Percentiles rank a stretch among this genome's conserved stretches.
Conservation (phyloP, 1,140 invertebrate species). For the Philotrypesis tridentata region DNA sequence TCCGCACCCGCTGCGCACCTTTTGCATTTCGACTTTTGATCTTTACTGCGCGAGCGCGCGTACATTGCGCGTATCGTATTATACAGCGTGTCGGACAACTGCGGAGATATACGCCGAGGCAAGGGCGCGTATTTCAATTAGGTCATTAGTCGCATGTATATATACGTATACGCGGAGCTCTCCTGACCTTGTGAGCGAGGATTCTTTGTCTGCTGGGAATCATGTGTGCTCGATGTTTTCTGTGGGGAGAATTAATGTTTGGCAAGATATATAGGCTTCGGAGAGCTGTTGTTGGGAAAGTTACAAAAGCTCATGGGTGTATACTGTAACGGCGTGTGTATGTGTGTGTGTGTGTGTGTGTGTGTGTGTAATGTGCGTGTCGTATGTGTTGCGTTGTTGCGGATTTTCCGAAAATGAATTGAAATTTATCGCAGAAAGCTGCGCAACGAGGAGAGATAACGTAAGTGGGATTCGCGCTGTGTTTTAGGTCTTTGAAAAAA, state of each 20-base stretch:
- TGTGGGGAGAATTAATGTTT: background rate
- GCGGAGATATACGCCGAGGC: background rate
- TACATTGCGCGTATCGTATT: no score
- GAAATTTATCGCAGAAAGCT: no score
- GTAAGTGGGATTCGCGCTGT: no score
- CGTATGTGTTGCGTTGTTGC: no score
- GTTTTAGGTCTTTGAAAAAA: no score
- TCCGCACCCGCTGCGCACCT: background rate
- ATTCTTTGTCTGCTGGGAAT: background rate
- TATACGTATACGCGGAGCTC: background rate
- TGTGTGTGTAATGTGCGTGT: no score
- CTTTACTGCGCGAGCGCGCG: no score
- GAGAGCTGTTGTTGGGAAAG: background rate
- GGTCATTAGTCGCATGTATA: constrained; percentile 2
- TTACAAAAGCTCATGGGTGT: background rate
- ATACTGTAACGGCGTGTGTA: no score
- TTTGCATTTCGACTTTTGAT: constrained; percentile 6
- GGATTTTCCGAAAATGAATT: no score
- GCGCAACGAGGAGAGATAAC: no score
- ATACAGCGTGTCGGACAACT: background rate
- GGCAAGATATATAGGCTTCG: background rate
- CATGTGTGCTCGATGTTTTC: background rate
- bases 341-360: no score
- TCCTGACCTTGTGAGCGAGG: background rate
- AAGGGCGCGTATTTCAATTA: constrained; percentile 13